Percentiles rank a stretch among this genome's conserved stretches.
Evolutionary conservation across 2,113 vertebrate species (phyloP).

Genomic region (Pampusana beccarii): DNA sequence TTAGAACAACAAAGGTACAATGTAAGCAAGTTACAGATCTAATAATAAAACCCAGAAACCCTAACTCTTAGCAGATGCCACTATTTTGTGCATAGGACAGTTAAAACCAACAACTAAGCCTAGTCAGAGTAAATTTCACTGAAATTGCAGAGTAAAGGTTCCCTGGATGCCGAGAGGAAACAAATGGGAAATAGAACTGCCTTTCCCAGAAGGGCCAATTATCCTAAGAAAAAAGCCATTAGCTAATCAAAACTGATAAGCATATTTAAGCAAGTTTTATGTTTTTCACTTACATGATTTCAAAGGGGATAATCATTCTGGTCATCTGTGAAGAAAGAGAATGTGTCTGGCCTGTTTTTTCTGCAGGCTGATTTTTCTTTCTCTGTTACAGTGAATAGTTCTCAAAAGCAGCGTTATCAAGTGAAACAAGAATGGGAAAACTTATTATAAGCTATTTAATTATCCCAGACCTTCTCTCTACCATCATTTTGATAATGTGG

Average conservation of each 20-base stretch:
- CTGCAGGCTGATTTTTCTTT: not conserved
- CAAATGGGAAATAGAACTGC: not conserved
- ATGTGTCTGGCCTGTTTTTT: not conserved
- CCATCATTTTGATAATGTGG: not conserved
- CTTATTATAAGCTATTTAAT: not conserved
- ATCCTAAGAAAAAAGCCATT: not conserved
- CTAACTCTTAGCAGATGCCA: not conserved
- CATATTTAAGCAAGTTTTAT: not conserved
- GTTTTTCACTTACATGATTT: not conserved
- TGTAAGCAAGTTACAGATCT: not conserved
- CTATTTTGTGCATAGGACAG: not conserved
- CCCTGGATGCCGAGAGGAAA: not conserved
- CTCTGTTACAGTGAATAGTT: not conserved
- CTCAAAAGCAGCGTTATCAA: not conserved
- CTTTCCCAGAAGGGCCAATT: not conserved
- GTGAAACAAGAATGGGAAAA: not conserved
- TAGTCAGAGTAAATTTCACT: not conserved
- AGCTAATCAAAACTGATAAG: not conserved
- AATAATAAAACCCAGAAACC: not conserved
- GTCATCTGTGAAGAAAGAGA: not conserved
- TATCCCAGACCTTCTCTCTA: not conserved
- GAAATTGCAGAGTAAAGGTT: not conserved
- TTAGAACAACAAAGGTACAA: not conserved
- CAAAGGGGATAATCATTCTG: not conserved
- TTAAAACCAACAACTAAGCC: not conserved